Percentiles rank a stretch among this genome's conserved stretches.
These are phyloP conservation scores for Cryptophagus acutangulus DNA, from an alignment of 2,888 invertebrate species.

Conservation along the genomic window DNA sequence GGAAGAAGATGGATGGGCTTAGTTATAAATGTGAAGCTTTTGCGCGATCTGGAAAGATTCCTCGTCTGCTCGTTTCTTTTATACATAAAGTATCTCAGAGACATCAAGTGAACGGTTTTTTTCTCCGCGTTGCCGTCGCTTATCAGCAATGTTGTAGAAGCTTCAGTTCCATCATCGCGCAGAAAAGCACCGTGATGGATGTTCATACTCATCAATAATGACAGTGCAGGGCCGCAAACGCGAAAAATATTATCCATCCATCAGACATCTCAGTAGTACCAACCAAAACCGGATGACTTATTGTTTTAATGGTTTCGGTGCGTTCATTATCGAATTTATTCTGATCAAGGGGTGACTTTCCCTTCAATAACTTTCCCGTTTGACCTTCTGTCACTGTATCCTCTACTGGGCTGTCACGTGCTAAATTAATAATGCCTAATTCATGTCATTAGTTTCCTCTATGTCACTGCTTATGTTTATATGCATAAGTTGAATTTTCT, in stretches of 20 bases:
- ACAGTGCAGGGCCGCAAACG: conserved; percentile 20
- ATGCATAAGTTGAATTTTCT: conserved; percentile 36
- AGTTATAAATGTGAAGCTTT: conserved; percentile 54
- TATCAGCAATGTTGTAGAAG: conserved; percentile 48
- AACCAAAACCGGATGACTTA: too few species aligned
- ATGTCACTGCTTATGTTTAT: conserved; percentile 42
- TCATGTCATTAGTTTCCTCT: conserved; percentile 47
- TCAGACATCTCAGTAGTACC: too few species aligned
- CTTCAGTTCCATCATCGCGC: conserved; percentile 48
- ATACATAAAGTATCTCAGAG: conserved; percentile 47
- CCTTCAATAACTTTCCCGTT: too few species aligned
- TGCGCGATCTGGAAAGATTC: conserved; percentile 48
- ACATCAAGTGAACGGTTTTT: conserved; percentile 41
- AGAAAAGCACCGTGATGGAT: conserved; percentile 42
- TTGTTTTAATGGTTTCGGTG: too few species aligned
- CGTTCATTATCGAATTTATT: too few species aligned
- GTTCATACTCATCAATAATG: conserved; percentile 34
- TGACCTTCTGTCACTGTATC: conserved; percentile 49
- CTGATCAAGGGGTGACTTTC: too few species aligned
- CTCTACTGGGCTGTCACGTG: conserved; percentile 46
- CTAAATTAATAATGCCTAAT: conserved; percentile 49
- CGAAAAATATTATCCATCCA: conserved; percentile 33
- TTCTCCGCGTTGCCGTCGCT: conserved; percentile 42
- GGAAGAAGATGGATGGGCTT: conserved; percentile 53
- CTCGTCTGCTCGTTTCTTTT: conserved; percentile 46